Evolutionary conservation across 2,888 invertebrate genomes (phyloP).

Genomic region (Cinara cedri): DNA sequence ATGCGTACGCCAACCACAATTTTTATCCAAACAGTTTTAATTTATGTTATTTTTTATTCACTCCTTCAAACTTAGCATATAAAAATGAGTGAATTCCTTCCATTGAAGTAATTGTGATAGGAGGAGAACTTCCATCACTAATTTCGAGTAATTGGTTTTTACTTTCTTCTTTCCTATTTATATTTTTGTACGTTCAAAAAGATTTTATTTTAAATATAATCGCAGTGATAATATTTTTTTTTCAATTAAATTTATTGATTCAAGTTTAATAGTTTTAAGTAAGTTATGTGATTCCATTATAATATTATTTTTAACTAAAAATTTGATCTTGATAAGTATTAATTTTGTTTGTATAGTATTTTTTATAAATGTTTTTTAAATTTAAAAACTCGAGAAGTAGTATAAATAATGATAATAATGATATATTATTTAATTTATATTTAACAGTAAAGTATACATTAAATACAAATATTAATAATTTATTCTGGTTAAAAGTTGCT

Average conservation of each 20-base stretch:
- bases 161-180: conserved; percentile 35
- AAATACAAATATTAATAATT: background rate
- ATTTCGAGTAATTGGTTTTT: conserved; percentile 9
- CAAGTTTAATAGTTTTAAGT: background rate
- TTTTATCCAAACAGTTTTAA: conserved; percentile 46
- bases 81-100: conserved; percentile 4
- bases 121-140: background rate
- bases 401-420: background rate
- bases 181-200: conserved; percentile 18
- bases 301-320: background rate
- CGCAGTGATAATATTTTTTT: background rate
- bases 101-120: background rate
- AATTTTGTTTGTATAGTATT: background rate
- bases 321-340: background rate
- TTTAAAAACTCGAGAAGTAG: background rate
- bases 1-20: conserved; percentile 41
- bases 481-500: background rate
- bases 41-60: background rate
- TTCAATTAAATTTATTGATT: background rate
- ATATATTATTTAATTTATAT: background rate
- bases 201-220: background rate
- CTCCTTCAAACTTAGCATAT: conserved; percentile 3
- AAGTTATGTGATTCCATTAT: background rate
- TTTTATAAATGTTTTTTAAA: background rate
- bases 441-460: background rate